Evolutionary conservation across 2,113 vertebrate genomes (phyloP).

Genomic region (Candoia aspera): DNA sequence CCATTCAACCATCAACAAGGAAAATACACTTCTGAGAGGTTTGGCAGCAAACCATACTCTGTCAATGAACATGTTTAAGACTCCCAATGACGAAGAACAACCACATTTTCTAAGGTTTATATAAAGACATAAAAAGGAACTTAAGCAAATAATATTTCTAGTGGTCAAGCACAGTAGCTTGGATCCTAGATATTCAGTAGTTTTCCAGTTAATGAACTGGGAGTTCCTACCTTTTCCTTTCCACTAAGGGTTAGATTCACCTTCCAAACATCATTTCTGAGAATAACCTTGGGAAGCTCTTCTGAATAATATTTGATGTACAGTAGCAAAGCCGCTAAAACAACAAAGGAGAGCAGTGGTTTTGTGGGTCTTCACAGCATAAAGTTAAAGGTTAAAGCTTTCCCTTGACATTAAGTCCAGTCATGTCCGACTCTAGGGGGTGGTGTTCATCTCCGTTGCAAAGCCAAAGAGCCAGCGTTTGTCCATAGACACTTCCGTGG

Average conservation of each 20-base stretch:
- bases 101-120: not conserved
- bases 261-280: not conserved
- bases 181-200: not conserved
- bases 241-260: not conserved
- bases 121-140: not conserved
- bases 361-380: not conserved
- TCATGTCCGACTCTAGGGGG: too few relatives aligned
- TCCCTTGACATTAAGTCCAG: too few relatives aligned
- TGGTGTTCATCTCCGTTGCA: too few relatives aligned
- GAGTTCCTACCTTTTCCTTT: not conserved
- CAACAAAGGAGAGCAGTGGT: not conserved
- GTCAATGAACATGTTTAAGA: too few relatives aligned
- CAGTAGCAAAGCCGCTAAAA: not conserved
- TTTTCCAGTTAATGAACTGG: not conserved
- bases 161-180: not conserved
- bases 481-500: too few relatives aligned
- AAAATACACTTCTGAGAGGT: too few relatives aligned
- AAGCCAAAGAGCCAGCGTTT: too few relatives aligned
- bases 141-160: not conserved
- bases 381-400: too few relatives aligned
- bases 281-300: not conserved
- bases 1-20: too few relatives aligned
- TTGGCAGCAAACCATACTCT: too few relatives aligned
- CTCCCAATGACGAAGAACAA: too few relatives aligned
- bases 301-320: not conserved